Conservation (phyloP, 2,888 invertebrate genomes). For the Drosophila cracens region DNA sequence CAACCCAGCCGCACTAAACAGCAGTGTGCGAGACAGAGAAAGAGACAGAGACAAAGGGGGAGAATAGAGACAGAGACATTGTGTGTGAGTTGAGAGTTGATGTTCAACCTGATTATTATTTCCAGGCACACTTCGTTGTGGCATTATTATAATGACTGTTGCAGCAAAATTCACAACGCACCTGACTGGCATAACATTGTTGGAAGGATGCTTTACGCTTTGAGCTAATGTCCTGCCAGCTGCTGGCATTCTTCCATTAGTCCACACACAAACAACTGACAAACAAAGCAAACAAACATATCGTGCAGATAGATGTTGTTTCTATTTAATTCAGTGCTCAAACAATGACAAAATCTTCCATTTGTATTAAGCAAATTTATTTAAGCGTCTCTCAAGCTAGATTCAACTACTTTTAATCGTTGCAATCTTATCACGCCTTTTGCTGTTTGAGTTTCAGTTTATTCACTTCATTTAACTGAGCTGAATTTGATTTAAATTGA, state of each 20-base stretch:
- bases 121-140: constrained; percentile 82
- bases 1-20: constrained; percentile 24
- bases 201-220: constrained; percentile 31
- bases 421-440: not conserved
- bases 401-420: not conserved
- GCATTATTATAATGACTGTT: constrained; percentile 83
- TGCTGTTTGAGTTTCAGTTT: not conserved
- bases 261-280: constrained; percentile 30
- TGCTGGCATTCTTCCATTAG: constrained; percentile 64
- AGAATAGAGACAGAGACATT: constrained; percentile 3
- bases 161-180: constrained; percentile 82
- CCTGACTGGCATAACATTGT: constrained; percentile 75
- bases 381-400: not conserved
- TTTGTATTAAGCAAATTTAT: constrained; percentile 34
- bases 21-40: constrained; percentile 7
- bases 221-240: constrained; percentile 71
- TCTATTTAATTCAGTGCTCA: constrained; percentile 15
- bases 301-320: not conserved
- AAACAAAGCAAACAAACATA: constrained; percentile 17
- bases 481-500: not conserved
- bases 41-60: constrained; percentile 8
- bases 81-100: constrained; percentile 13
- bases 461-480: not conserved
- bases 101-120: constrained; percentile 73
- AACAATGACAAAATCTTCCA: constrained; percentile 40